phyloP scores from a whole-genome alignment of 2,113 vertebrate genomes.

The Eubucco bourcierii region DNA sequence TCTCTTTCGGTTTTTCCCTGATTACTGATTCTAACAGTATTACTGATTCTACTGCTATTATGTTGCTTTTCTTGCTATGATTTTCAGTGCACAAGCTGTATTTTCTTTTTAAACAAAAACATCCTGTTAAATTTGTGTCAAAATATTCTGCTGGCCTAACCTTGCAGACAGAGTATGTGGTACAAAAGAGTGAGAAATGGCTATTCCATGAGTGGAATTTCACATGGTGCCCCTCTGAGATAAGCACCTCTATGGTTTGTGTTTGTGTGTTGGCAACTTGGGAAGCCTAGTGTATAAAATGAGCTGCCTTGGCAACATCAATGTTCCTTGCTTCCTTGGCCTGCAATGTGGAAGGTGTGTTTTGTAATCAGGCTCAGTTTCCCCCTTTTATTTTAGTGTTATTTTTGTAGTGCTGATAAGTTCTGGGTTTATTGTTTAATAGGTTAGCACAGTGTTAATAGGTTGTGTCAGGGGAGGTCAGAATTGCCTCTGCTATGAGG shows the following conservation, averaged over 20 bases:
- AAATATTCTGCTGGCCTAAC: neutral
- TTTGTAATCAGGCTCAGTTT: neutral
- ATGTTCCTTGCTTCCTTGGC: neutral
- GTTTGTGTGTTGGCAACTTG: neutral
- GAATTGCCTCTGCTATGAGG: neutral
- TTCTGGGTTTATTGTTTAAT: neutral
- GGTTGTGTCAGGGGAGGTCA: neutral
- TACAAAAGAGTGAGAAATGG: neutral
- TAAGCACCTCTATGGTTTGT: neutral
- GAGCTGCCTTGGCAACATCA: neutral
- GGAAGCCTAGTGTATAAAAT: neutral
- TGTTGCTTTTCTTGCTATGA: neutral
- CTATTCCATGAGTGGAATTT: neutral
- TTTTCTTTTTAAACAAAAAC: neutral
- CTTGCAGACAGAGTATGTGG: neutral
- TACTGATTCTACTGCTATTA: neutral
- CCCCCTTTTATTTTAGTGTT: neutral
- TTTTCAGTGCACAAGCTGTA: neutral
- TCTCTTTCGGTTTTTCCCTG: constrained; percentile 8
- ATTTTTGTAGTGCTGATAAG: neutral
- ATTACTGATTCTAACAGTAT: neutral
- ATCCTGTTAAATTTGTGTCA: neutral
- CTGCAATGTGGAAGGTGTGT: neutral
- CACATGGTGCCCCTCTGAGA: neutral
- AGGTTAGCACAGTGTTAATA: neutral